These are phyloP conservation scores for Bombus superbus DNA, from an alignment of 1,140 invertebrate species.

Conservation along the genomic window DNA sequence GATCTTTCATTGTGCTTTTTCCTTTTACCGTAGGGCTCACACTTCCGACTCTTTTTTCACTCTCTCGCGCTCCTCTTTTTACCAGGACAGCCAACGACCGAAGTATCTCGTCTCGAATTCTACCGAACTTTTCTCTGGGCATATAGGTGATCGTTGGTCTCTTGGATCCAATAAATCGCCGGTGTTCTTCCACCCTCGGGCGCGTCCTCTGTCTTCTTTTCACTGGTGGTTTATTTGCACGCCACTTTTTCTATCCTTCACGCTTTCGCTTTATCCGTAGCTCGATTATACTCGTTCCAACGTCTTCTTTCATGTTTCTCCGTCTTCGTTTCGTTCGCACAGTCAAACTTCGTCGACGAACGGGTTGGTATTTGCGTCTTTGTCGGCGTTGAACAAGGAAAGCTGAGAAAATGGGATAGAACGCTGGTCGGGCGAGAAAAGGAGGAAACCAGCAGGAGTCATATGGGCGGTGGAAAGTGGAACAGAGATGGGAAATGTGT, in stretches of 20 bases:
- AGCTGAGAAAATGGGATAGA: background rate
- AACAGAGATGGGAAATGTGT: background rate
- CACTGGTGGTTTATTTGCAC: conserved; percentile 18
- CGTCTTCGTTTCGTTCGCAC: background rate
- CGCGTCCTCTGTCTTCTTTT: conserved; percentile 31
- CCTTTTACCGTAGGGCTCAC: background rate
- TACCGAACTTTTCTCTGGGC: conserved; percentile 32
- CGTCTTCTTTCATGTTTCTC: background rate
- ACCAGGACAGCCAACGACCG: conserved; percentile 11
- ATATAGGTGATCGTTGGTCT: conserved; percentile 45
- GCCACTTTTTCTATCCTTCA: background rate
- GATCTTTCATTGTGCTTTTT: conserved; percentile 22
- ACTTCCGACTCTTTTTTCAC: background rate
- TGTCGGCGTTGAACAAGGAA: conserved; percentile 3
- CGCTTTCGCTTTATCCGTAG: conserved; percentile 20
- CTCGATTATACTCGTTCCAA: conserved; percentile 28
- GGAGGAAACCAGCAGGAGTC: background rate
- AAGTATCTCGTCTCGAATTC: conserved; percentile 51
- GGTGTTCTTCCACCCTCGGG: conserved; percentile 52
- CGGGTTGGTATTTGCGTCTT: conserved; percentile 35
- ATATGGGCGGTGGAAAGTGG: background rate
- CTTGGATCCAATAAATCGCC: conserved; percentile 64
- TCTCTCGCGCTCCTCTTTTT: background rate
- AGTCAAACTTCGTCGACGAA: conserved; percentile 37
- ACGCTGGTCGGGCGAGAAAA: background rate